Evolutionary conservation across 2,113 vertebrate genomes (phyloP).

Genomic region (Gymnocephalus cernua): DNA sequence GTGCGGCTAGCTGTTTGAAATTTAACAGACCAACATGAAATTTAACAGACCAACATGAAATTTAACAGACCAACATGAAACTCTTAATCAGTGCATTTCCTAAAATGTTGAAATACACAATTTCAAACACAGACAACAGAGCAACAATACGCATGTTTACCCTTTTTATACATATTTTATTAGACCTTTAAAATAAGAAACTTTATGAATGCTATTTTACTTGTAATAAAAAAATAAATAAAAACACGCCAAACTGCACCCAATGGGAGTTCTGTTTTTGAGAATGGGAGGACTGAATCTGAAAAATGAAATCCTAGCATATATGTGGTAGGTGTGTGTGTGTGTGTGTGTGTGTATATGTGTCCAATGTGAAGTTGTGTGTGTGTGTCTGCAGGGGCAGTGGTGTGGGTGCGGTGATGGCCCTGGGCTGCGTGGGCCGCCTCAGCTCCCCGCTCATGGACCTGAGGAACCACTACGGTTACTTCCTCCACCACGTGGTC

Average conservation of each 20-base stretch:
- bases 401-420: constrained; percentile 86
- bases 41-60: too few relatives aligned
- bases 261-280: not conserved
- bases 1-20: not conserved
- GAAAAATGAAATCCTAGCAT: not conserved
- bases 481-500: constrained; percentile 92
- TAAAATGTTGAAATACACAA: not conserved
- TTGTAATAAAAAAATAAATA: not conserved
- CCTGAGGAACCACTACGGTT: constrained; percentile 90
- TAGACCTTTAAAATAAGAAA: not conserved
- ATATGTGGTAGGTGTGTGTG: not conserved
- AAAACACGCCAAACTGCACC: not conserved
- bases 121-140: not conserved
- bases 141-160: not conserved
- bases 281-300: not conserved
- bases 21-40: not conserved
- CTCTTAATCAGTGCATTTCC: too few relatives aligned
- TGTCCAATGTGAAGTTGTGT: not conserved
- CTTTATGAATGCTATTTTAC: not conserved
- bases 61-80: too few relatives aligned
- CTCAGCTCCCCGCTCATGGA: constrained; percentile 90
- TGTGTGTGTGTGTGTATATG: constrained; percentile 12
- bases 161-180: not conserved
- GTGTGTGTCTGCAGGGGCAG: constrained; percentile 81
- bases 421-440: constrained; percentile 88